Evolutionary conservation across 2,797 vertebrate species (phyloP), one percentile per base, ranked within the genome.

Genomic region (Cuniculus paca): DNA sequence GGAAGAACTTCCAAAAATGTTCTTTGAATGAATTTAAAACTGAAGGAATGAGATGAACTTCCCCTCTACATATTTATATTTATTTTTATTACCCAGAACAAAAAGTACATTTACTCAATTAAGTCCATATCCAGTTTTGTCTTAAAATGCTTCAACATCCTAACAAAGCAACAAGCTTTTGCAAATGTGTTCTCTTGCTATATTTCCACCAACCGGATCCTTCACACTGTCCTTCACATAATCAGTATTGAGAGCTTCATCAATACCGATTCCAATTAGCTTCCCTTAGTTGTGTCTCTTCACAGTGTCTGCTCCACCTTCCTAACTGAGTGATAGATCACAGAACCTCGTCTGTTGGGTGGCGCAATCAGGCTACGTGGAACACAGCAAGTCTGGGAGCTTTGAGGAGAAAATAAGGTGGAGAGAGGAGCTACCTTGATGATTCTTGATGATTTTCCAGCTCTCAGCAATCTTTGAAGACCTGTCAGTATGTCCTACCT

Each of bases 41-140:
- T 79, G 22, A 74, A 95, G 14, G 24, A 72, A 83, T 63, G 8
- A 52, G 34, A 56, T 6, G 39, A 74, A 75, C 79, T 63, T 83
- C 8, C 16, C 11, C 22, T 58, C 13, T 26, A 81, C 68, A 68
- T 68, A 89, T 80, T 92, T 42, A 86, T 24, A 70, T 79, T 75
- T 84, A 58, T 45, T 79, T 86, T 70, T 31, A 77, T 70, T 52
- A 82, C 61, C 19, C 3, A 70, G 13, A 50, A 14, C n/a, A 78
- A 94, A 94, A 81, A 50, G 72, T 50, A 81, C 68, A 86, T 42
- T 42, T 78, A 92, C 60, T 58, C 48, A 93, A n/a, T 63, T 39
- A 75, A 75, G 24, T 45, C 19, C 6, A 19, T 74, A 45, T 1
- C 16, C 36, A 90, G 17, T 28, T 56, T 91, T 91, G 61, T 74